Evolutionary conservation across 2,888 invertebrate species (phyloP).

Genomic region (Steinernema carpocapsae): DNA sequence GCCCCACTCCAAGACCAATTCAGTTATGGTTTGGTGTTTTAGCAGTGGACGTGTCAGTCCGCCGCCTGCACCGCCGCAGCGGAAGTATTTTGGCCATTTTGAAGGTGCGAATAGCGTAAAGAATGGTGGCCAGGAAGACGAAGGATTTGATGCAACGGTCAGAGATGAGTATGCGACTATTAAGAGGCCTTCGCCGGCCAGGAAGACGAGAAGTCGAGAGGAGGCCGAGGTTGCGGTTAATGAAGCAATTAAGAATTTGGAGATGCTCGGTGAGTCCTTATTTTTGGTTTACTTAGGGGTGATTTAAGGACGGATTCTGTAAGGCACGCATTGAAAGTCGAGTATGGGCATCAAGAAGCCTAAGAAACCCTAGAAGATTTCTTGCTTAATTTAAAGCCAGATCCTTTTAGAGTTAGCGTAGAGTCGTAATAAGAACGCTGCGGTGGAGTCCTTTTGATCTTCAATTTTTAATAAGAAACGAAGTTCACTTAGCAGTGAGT

Average conservation of each 20-base stretch:
- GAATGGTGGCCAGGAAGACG: background rate
- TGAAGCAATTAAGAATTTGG: slow-evolving; percentile 81
- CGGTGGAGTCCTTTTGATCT: no score
- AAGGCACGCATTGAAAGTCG: no score
- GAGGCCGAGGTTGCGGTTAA: slow-evolving; percentile 89
- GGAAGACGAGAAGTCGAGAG: slow-evolving; percentile 44
- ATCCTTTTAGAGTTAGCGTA: no score
- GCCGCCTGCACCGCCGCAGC: slow-evolving; percentile 22
- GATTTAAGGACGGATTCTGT: no score
- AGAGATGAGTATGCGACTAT: slow-evolving; percentile 18
- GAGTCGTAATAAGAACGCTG: no score
- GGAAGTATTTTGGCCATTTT: slow-evolving; percentile 28
- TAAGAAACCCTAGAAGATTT: no score
- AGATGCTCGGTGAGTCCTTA: slow-evolving; percentile 22
- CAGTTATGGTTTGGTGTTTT: slow-evolving; percentile 34
- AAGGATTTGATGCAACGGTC: background rate
- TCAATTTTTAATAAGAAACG: no score
- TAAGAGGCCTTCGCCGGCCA: slow-evolving; percentile 27
- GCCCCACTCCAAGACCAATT: background rate
- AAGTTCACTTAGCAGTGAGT: no score
- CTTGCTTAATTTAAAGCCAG: no score
- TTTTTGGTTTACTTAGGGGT: background rate
- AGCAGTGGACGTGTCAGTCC: slow-evolving; percentile 32
- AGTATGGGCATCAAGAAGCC: no score
- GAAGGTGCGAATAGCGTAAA: slow-evolving; percentile 8